Conservation (phyloP, 2,797 vertebrate genomes). For the Anisognathus igniventris region DNA sequence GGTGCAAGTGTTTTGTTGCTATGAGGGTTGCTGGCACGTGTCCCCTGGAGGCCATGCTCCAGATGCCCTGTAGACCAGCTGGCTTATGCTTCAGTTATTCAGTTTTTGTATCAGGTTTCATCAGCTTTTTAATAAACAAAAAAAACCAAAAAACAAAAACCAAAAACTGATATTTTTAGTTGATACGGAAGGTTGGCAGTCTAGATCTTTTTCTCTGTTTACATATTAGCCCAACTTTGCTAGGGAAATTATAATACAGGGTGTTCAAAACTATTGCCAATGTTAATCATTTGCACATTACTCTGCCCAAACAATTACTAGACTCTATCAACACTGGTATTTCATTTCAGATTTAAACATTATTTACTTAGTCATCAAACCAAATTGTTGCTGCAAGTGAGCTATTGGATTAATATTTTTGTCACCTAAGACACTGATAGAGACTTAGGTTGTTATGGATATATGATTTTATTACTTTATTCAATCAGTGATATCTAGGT, state of each 20-base stretch:
- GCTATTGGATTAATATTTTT: neutral
- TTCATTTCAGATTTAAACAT: neutral
- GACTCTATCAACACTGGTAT: neutral
- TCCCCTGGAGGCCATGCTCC: neutral
- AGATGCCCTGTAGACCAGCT: neutral
- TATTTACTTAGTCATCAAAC: neutral
- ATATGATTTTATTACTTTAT: neutral
- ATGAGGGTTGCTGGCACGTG: fast-evolving
- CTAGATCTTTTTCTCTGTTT: neutral
- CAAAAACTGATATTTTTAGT: neutral
- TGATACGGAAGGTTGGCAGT: neutral
- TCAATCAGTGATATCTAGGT: neutral
- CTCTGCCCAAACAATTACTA: neutral
- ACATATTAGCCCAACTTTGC: neutral
- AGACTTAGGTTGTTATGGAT: neutral
- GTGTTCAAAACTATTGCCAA: neutral
- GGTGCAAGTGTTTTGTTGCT: fast-evolving
- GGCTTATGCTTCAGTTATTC: neutral
- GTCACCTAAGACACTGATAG: neutral
- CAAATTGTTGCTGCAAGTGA: neutral
- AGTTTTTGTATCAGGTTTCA: neutral
- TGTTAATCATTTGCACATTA: neutral
- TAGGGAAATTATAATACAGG: neutral
- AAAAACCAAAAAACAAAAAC: neutral
- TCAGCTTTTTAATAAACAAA: neutral